Percentiles rank a stretch among this genome's conserved stretches.
These are phyloP conservation scores for Aleiodes testaceus DNA, from an alignment of 2,888 invertebrate species.

Conservation along the genomic window DNA sequence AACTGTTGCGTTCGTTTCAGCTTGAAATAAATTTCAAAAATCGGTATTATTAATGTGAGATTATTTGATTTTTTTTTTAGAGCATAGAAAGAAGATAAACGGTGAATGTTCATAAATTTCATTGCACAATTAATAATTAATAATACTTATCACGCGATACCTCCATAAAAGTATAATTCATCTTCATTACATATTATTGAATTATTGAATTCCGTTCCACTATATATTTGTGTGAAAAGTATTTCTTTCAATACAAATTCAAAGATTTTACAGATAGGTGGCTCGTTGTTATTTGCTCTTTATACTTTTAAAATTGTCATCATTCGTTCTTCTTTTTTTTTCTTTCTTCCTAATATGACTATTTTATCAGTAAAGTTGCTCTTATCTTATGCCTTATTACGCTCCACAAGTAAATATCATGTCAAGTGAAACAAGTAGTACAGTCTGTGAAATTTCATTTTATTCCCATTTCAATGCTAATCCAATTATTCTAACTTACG, in stretches of 20 bases:
- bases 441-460: not conserved
- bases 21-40: constrained; percentile 50
- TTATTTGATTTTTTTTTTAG: too few relatives aligned
- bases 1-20: constrained; percentile 58
- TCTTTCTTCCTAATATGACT: constrained; percentile 11
- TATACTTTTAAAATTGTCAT: not conserved
- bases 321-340: not conserved
- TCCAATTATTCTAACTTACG: constrained; percentile 55
- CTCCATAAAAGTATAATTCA: too few relatives aligned
- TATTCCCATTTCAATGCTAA: not conserved
- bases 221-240: not conserved
- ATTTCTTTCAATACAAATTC: not conserved
- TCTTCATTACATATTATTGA: too few relatives aligned
- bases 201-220: too few relatives aligned
- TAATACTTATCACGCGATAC: too few relatives aligned
- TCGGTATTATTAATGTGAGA: too few relatives aligned
- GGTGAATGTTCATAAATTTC: too few relatives aligned
- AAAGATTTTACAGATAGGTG: not conserved
- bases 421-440: not conserved
- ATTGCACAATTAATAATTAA: too few relatives aligned
- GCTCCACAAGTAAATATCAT: constrained; percentile 1
- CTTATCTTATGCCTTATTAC: constrained; percentile 10
- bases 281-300: not conserved
- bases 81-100: too few relatives aligned
- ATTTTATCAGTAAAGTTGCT: constrained; percentile 14